Conservation (phyloP, 2,113 vertebrate species). For the Cinclus cinclus region DNA sequence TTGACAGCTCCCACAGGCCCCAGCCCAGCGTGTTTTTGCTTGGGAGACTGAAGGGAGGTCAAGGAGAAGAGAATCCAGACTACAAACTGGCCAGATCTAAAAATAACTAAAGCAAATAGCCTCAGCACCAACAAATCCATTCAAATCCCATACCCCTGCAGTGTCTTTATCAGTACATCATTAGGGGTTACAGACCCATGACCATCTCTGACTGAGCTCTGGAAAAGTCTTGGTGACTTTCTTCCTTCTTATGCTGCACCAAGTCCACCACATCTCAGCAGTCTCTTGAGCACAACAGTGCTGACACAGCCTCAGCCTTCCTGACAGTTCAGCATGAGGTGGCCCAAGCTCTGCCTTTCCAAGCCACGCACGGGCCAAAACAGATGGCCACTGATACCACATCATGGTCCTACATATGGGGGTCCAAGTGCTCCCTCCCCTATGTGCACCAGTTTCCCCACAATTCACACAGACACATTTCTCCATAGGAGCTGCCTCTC, state of each 20-base stretch:
- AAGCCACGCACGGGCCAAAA: accelerated
- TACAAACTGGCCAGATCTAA: background rate
- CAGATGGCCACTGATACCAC: accelerated
- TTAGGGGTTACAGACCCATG: background rate
- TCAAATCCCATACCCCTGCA: background rate
- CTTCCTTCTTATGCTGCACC: accelerated
- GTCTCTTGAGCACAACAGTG: background rate
- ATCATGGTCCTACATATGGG: accelerated
- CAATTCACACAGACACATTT: background rate
- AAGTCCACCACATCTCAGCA: background rate
- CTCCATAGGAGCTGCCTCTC: background rate
- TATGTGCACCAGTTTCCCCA: background rate
- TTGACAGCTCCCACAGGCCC: background rate
- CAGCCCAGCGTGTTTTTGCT: background rate
- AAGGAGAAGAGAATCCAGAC: background rate
- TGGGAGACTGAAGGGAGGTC: accelerated
- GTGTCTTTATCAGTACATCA: background rate
- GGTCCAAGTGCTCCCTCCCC: background rate
- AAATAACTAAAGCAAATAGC: background rate
- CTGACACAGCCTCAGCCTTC: background rate
- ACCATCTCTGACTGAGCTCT: accelerated
- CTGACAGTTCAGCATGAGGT: accelerated
- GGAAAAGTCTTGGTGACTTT: background rate
- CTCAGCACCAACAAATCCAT: background rate
- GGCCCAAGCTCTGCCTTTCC: background rate